Conservation (phyloP, 2,888 invertebrate genomes). For the Drymonia ruficornis region DNA sequence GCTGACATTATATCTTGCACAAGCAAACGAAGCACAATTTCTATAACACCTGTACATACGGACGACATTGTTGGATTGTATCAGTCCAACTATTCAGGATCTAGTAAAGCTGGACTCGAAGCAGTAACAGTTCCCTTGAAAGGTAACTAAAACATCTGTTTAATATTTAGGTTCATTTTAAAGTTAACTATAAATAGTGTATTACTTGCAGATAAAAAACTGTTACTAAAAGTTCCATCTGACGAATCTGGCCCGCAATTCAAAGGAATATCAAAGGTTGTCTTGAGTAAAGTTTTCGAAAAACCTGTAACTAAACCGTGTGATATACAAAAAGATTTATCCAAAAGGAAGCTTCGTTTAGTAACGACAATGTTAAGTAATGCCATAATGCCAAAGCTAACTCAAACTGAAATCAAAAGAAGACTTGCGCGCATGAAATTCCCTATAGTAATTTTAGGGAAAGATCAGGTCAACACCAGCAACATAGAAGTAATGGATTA, state of each 20-base stretch:
- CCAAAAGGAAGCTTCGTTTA: slow-evolving; percentile 43
- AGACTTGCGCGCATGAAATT: slow-evolving; percentile 56
- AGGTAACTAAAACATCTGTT: slow-evolving; percentile 15
- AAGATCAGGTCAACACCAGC: slow-evolving; percentile 60
- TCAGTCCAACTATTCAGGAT: slow-evolving; percentile 30
- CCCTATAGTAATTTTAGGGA: slow-evolving; percentile 64
- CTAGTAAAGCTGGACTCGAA: slow-evolving; percentile 28
- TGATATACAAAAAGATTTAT: slow-evolving; percentile 21
- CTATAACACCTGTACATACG: slow-evolving; percentile 2
- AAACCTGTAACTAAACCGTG: slow-evolving; percentile 15
- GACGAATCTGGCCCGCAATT: slow-evolving; percentile 32
- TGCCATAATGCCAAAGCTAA: slow-evolving; percentile 46
- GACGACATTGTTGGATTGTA: slow-evolving; percentile 18
- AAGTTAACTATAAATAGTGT: neutral
- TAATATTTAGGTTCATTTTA: neutral
- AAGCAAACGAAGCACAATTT: neutral
- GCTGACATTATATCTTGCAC: slow-evolving; percentile 6
- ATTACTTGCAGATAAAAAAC: slow-evolving; percentile 14
- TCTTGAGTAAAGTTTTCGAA: slow-evolving; percentile 41
- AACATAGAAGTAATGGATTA: slow-evolving; percentile 43
- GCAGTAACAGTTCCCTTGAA: slow-evolving; percentile 12
- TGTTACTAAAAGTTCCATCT: slow-evolving; percentile 3
- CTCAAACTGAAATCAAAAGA: slow-evolving; percentile 60
- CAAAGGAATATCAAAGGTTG: slow-evolving; percentile 51
- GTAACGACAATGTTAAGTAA: slow-evolving; percentile 45